Percentiles rank a stretch among this genome's conserved stretches.
These are phyloP conservation scores for Hemibagrus guttatus DNA, from an alignment of 2,797 vertebrate species.

Conservation along the genomic window DNA sequence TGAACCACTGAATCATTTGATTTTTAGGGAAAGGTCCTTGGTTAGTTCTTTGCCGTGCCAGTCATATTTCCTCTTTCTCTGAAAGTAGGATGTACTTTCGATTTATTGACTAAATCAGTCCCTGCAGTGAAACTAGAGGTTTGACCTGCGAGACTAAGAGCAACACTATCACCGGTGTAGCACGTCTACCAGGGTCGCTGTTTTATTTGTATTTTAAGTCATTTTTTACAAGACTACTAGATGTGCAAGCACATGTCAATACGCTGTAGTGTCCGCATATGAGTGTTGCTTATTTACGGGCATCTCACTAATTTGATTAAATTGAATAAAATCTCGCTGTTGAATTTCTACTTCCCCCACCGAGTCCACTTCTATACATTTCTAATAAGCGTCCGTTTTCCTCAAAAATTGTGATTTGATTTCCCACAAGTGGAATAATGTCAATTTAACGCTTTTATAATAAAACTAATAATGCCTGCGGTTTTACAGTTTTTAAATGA, in stretches of 20 bases:
- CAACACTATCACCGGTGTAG: not conserved
- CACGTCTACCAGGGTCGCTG: not conserved
- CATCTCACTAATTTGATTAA: not conserved
- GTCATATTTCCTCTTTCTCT: conserved; percentile 4
- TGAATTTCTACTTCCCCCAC: not conserved
- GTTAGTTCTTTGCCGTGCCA: not conserved
- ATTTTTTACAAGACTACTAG: too few species aligned
- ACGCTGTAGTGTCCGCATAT: too few species aligned
- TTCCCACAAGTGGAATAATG: too few species aligned
- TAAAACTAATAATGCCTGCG: not conserved
- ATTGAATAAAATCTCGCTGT: not conserved
- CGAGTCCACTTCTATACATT: not conserved
- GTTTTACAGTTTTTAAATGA: not conserved
- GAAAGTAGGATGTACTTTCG: not conserved
- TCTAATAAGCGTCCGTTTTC: not conserved
- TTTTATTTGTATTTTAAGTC: not conserved
- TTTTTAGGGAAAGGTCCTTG: not conserved
- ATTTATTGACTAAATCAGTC: not conserved
- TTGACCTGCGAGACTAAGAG: not conserved
- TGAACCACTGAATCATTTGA: not conserved
- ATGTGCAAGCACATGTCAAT: too few species aligned
- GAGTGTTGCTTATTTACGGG: not conserved
- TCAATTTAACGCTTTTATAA: too few species aligned
- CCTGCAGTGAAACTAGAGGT: not conserved
- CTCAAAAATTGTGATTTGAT: not conserved